Conservation (phyloP, 2,113 vertebrate species). For the Istiophorus platypterus region DNA sequence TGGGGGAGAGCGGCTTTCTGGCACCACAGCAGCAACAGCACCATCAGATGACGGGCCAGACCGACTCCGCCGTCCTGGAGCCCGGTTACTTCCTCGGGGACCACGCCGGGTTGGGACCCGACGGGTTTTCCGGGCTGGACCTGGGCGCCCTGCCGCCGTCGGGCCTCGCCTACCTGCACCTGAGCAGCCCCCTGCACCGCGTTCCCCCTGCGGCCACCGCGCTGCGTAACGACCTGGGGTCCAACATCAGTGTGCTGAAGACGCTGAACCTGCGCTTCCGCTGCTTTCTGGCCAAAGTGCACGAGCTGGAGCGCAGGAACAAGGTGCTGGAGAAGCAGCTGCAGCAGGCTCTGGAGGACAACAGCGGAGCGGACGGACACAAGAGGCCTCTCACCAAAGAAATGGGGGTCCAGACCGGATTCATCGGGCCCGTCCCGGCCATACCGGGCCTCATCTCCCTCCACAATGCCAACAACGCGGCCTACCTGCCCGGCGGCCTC, state of each 20-base stretch:
- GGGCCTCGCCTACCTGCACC: constrained; percentile 71
- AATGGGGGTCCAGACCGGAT: constrained; percentile 86
- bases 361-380: constrained; percentile 42
- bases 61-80: constrained; percentile 61
- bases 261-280: constrained; percentile 91
- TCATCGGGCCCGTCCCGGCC: constrained; percentile 56
- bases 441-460: constrained; percentile 69
- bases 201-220: constrained; percentile 82
- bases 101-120: constrained; percentile 58
- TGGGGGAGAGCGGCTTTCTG: constrained; percentile 75
- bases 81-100: constrained; percentile 72
- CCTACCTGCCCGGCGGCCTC: constrained; percentile 71
- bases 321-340: constrained; percentile 89
- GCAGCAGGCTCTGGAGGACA: constrained; percentile 81
- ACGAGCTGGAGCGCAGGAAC: constrained; percentile 90
- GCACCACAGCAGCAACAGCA: constrained; percentile 72
- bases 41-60: constrained; percentile 64
- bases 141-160: constrained; percentile 65
- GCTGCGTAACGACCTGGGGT: constrained; percentile 88
- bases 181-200: constrained; percentile 64
- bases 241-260: constrained; percentile 91
- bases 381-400: constrained; percentile 82
- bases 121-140: constrained; percentile 73
- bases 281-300: constrained; percentile 91
- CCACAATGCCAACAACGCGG: constrained; percentile 67